Conservation (phyloP, 2,888 invertebrate species). For the Chirona hameri region DNA sequence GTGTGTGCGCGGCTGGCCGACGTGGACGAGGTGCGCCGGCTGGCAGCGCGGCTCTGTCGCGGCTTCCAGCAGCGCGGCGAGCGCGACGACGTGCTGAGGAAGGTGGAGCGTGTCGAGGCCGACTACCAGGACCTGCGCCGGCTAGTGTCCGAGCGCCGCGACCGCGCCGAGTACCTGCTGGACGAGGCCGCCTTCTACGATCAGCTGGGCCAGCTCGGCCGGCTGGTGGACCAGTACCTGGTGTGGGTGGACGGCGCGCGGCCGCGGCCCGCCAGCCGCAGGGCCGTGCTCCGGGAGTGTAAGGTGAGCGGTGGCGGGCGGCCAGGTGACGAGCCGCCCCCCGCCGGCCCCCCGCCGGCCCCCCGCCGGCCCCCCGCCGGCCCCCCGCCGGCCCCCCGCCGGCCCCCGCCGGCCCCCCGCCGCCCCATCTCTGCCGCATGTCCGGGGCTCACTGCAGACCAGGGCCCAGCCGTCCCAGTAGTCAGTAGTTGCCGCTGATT, state of each 20-base stretch:
- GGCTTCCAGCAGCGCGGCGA: slow-evolving; percentile 25
- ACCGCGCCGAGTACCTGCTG: slow-evolving; percentile 13
- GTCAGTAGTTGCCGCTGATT: too few species aligned
- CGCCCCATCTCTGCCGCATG: too few species aligned
- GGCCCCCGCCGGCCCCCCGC: too few species aligned
- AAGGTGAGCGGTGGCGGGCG: neutral
- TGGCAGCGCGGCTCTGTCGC: slow-evolving; percentile 3
- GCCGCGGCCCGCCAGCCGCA: neutral
- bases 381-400: too few species aligned
- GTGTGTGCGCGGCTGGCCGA: neutral
- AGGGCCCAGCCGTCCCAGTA: too few species aligned
- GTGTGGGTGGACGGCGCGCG: neutral
- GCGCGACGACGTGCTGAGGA: slow-evolving; percentile 22
- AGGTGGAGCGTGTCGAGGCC: slow-evolving; percentile 1
- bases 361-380: neutral
- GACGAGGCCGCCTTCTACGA: slow-evolving; percentile 23
- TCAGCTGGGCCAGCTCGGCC: slow-evolving; percentile 1
- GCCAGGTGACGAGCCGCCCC: neutral
- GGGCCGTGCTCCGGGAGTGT: neutral
- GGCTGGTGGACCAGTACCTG: slow-evolving; percentile 12
- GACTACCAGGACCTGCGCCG: slow-evolving; percentile 12
- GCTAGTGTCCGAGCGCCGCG: slow-evolving; percentile 4
- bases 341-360: neutral
- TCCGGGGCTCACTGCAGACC: too few species aligned
- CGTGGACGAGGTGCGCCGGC: slow-evolving; percentile 10